Base-by-base conservation (phyloP, 2,888 invertebrate genomes). In the Ligdia adustata region DNA sequence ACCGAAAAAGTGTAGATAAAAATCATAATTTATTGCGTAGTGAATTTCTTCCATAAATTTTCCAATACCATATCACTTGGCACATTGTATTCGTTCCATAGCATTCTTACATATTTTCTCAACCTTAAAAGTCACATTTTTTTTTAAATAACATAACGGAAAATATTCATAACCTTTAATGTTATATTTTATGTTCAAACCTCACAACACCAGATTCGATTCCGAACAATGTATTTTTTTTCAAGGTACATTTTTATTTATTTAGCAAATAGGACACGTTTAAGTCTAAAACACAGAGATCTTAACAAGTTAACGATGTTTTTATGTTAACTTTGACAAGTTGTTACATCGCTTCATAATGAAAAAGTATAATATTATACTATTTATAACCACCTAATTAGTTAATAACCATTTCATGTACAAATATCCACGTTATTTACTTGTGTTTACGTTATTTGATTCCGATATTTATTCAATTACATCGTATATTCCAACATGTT, bases 11-110 rank as follows among this genome's bases (percentile, higher is more conserved):
- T n/a, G 18, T 18, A 6, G 6, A 6, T 18, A 18, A 18, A 1
- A 6, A 18, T 18, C 18, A 18, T 6, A 5, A 16, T 5, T 43
- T 26, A 39, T 40, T 4, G 9, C 11, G 16, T 26, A 9, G 29
- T 22, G 15, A 28, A 26, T 26, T 31, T 39, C 28, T 13, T 18
- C 6, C 13, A 12, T 29, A 13, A 7, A 12, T 11, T 28, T 11
- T 22, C 12, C 20, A 26, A 43, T 40, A 41, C 45, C 44, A 20
- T 24, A 29, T 41, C 47, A 34, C 40, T 49, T 49, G 48, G 48
- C 48, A 49, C 48, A 49, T 40, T 31, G 7, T 31, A 29, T 32
- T 22, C 41, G 41, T 35, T 47, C 41, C 41, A 42, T 28, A 35
- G 18, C 6, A 18, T 26, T 35, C 29, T 20, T 16, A 28, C 20